Evolutionary conservation across 2,113 vertebrate genomes (phyloP), one percentile per base, ranked within the genome.

Genomic region (Bambusicola thoracicus): DNA sequence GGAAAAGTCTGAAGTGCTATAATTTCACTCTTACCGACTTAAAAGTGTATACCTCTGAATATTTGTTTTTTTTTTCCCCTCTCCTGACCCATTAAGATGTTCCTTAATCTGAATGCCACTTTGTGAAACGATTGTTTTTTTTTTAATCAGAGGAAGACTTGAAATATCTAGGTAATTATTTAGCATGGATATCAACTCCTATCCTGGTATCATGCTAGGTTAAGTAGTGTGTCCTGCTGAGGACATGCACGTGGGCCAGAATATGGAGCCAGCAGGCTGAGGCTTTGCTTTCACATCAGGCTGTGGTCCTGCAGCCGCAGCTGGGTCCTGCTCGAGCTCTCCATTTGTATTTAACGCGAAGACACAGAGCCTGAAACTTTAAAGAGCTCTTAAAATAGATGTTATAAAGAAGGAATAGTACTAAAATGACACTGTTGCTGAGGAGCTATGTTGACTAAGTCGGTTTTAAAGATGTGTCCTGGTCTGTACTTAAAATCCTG

Each of bases 391-490:
- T 89, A 61, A 93, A 91, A 48, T 38, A 43, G 92, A 63, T 82
- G 4, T 77, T 59, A 14, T 58, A 8, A 76, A 38, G 68, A 55
- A 53, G 75, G 44, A 74, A 16, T 29, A 55, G 63, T 13, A 2
- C 59, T 81, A 27, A 90, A 82, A 65, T 69, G 89, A 16, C 74
- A 48, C 73, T 13, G 87, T 43, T 87, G 81, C 84, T 84, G 61
- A 70, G 41, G 32, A 81, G 75, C 73, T 13, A 8, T 0, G 7
- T 46, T 79, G 62, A 61, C 44, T 94, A 41, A 94, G 84, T 29
- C 74, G 87, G 63, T 86, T 89, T 90, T 91, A 87, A 81, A 70
- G 72, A 34, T 43, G 67, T 92, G 76, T 70, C 92, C 92, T 68
- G 73, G 69, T 43, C 10, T 79, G 68, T 62, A 29, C 81, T 62